Percentiles rank a stretch among this genome's conserved stretches.
Conservation (phyloP, 2,797 vertebrate species). For the Gorsachius magnificus region DNA sequence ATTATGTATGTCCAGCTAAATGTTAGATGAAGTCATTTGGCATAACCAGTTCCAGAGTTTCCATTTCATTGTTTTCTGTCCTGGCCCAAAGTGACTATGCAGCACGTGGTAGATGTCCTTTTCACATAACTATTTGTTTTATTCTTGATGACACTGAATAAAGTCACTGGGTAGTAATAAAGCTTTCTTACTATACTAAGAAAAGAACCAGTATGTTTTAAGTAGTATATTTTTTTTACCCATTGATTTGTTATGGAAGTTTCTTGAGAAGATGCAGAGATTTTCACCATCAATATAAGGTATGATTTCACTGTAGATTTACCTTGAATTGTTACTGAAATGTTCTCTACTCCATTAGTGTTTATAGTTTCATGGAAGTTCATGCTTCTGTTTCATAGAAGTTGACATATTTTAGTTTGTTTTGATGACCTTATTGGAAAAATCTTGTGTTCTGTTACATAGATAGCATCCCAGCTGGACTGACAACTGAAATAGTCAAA, state of each 20-base stretch:
- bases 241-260: not conserved
- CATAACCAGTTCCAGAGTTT: constrained; percentile 16
- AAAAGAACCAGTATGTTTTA: not conserved
- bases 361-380: not conserved
- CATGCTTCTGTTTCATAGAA: not conserved
- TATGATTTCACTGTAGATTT: not conserved
- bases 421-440: not conserved
- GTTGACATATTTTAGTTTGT: not conserved
- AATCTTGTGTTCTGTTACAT: not conserved
- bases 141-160: not conserved
- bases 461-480: not conserved
- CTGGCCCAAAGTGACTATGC: not conserved
- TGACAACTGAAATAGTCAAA: not conserved
- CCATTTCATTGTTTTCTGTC: not conserved
- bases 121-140: not conserved
- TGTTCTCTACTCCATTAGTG: not conserved
- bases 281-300: not conserved
- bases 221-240: not conserved
- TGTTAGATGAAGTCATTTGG: not conserved
- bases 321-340: not conserved
- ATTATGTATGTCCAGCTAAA: not conserved
- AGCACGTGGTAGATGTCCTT: not conserved
- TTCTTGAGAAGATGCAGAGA: not conserved
- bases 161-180: not conserved
- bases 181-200: not conserved